A percentile compares a stretch with the other conserved stretches of the same genome.
Evolutionary conservation across 1,140 invertebrate species (phyloP).

Genomic region (Geopemphigus sp.): DNA sequence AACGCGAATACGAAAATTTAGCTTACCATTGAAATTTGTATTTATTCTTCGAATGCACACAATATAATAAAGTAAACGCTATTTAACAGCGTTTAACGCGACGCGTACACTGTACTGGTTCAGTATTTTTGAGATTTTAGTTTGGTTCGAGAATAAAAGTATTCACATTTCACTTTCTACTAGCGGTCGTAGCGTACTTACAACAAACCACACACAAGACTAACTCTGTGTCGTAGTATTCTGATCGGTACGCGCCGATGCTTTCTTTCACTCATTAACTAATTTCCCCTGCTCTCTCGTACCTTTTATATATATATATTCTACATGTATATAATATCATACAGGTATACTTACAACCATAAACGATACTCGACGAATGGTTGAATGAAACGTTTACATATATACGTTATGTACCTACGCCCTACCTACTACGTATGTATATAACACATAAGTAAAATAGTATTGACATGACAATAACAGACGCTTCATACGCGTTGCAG

Average conservation of each 20-base stretch:
- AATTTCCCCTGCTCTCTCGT: slow-evolving; percentile 37
- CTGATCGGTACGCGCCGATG: slow-evolving; percentile 29
- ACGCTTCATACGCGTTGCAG: not conserved
- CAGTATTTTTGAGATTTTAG: not conserved
- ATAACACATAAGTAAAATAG: not conserved
- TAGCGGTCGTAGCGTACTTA: not conserved
- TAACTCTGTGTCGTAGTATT: slow-evolving; percentile 12
- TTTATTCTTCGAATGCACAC: not conserved
- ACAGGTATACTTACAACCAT: not conserved
- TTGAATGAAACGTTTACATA: not conserved
- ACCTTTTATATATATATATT: not conserved
- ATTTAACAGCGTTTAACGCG: not conserved
- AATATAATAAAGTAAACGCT: not conserved
- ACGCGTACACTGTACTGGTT: not conserved
- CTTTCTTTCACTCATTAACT: slow-evolving; percentile 47
- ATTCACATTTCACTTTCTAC: slow-evolving; percentile 48
- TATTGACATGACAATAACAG: not conserved
- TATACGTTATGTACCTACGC: not conserved
- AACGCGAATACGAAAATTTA: too few species aligned
- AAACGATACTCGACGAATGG: not conserved
- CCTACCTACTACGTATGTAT: not conserved
- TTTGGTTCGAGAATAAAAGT: slow-evolving; percentile 29
- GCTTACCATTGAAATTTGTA: too few species aligned
- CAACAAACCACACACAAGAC: slow-evolving; percentile 44
- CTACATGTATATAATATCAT: not conserved